Base-by-base conservation (phyloP, 2,113 vertebrate genomes). In the Peromyscus polionotus region DNA sequence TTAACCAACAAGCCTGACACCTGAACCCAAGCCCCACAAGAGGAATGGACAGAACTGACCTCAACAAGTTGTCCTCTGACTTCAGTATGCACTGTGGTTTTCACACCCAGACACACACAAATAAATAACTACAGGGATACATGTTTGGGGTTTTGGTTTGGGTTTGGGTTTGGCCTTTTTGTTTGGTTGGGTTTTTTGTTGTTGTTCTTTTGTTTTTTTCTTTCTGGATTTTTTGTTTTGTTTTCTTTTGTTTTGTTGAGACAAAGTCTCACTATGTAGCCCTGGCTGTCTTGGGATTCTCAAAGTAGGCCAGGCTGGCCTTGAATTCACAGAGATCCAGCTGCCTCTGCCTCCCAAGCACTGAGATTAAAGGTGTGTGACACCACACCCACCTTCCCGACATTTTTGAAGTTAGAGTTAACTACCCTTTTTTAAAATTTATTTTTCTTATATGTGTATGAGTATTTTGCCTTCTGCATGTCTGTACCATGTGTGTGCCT, bases 371-470 rank as follows among this genome's bases (percentile, higher is more conserved):
- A 83, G 20, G 5, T 26, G 7, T 61, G 51, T 16, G 12, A 9
- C 33, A 39, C 24, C 57, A 16, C 33, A 83, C 76, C 36, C 4
- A 9, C 5, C 16, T 77, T 39, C 33, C 7, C 48, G 5, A 76
- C 31, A 13, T 72, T 76, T 95, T 48, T 77, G 75, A 92, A 92
- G 75, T 87, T 83, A 81, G 36, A 54, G 16, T 68, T 75, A 91
- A 68, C 12, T 39, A 16, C 3, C 22, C 63, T 88, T 92, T 85
- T 79, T 63, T 1, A 39, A 42, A 54, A 57, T 80, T 80, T 36
- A 36, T 54, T 54, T 80, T 33, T 57, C 5, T 79, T 57, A 57
- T 57, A 57, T 81, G 17, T 81, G 51, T n/a, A 57, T n/a, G 33
- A 22, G 5, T 36, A 22, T n/a, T 57, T 57, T 57, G 33, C 19